Evolutionary conservation across 2,888 invertebrate genomes (phyloP).

Genomic region (Andrena minutula): DNA sequence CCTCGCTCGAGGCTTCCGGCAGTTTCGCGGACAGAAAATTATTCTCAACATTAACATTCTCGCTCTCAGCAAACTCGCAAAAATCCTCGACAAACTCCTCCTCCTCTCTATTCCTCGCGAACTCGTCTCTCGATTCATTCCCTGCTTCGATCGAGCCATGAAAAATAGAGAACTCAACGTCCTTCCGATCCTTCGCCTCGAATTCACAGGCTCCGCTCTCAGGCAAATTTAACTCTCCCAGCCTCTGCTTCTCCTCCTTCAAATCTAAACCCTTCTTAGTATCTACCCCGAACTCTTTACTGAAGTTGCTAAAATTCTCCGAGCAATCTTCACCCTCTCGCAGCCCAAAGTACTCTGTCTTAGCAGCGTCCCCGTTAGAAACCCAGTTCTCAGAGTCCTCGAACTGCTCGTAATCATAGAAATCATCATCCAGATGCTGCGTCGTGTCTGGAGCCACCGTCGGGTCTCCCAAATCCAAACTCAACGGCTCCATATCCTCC

Average conservation of each 20-base stretch:
- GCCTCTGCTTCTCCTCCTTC: constrained; percentile 1
- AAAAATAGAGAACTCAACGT: constrained; percentile 8
- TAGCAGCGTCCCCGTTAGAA: constrained; percentile 17
- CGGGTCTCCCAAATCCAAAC: constrained; percentile 81
- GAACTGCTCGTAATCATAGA: constrained; percentile 79
- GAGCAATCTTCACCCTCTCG: not conserved
- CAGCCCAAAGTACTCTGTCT: constrained; percentile 30
- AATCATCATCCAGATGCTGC: constrained; percentile 76
- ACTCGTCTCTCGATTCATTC: constrained; percentile 3
- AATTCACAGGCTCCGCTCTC: constrained; percentile 14
- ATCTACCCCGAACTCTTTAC: constrained; percentile 27
- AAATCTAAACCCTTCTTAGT: constrained; percentile 38
- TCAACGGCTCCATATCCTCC: constrained; percentile 80
- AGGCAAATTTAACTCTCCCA: constrained; percentile 3
- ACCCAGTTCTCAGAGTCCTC: constrained; percentile 69
- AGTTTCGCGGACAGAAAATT: constrained; percentile 60
- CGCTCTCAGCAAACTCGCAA: constrained; percentile 18
- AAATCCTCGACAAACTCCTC: constrained; percentile 16
- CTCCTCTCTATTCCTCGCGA: constrained; percentile 19
- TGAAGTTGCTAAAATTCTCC: constrained; percentile 12
- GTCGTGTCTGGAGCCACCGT: constrained; percentile 69
- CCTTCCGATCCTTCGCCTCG: not conserved
- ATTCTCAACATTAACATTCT: constrained; percentile 45
- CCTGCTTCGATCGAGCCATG: not conserved
- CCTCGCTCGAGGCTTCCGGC: constrained; percentile 61